These are phyloP conservation scores for Drosophila paramelanica DNA, from an alignment of 2,888 invertebrate genomes.

Conservation along the genomic window DNA sequence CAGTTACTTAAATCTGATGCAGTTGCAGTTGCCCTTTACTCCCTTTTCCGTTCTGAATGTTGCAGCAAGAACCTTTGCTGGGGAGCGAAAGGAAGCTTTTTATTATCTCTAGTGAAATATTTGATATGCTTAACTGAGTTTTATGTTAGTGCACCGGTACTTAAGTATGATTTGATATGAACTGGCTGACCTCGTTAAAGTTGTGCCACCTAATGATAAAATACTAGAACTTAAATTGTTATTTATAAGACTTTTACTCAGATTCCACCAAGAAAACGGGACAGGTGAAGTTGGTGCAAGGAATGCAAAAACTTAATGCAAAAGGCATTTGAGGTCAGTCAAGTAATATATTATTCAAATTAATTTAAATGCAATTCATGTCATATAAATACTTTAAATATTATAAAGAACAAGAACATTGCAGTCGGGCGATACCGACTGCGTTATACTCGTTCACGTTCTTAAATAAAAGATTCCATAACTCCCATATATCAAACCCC, in stretches of 20 bases:
- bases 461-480: no score
- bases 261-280: not conserved
- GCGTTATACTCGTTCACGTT: no score
- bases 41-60: not conserved
- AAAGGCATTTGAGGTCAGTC: not conserved
- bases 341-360: not conserved
- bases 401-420: no score
- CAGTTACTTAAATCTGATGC: slow-evolving; percentile 50
- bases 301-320: not conserved
- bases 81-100: not conserved
- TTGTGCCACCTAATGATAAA: slow-evolving; percentile 14
- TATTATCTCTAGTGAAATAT: slow-evolving; percentile 7
- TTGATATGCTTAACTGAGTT: not conserved
- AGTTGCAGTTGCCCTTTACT: slow-evolving; percentile 4
- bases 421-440: no score
- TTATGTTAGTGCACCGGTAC: not conserved
- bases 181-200: slow-evolving; percentile 9
- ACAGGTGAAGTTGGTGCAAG: not conserved
- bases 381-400: not conserved
- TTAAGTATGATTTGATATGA: slow-evolving; percentile 12
- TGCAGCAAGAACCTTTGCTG: not conserved
- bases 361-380: not conserved
- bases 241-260: not conserved
- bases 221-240: not conserved
- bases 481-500: no score